Percentiles rank a stretch among this genome's conserved stretches.
Conservation (phyloP, 2,113 vertebrate genomes). For the Lipophrys pholis region DNA sequence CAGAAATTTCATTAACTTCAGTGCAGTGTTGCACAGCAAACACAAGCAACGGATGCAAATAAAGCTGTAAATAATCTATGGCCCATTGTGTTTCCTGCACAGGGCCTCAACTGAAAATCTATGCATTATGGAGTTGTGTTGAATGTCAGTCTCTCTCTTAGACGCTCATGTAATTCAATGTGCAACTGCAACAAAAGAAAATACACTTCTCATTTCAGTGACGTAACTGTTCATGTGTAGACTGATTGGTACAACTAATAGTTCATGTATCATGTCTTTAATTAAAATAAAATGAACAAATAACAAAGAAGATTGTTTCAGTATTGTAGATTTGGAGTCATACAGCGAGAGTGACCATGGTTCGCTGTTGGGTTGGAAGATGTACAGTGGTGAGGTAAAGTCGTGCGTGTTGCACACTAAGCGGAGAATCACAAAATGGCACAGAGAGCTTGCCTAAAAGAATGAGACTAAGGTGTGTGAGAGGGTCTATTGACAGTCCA, state of each 20-base stretch:
- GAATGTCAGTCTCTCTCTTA: conserved; percentile 19
- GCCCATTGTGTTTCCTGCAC: conserved; percentile 16
- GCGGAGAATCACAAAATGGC: conserved; percentile 17
- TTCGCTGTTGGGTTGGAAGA: conserved; percentile 16
- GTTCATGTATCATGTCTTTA: conserved; percentile 13
- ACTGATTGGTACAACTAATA: not conserved
- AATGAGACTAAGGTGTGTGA: not conserved
- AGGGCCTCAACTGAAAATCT: conserved; percentile 7
- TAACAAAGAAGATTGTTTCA: not conserved
- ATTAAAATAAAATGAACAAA: conserved; percentile 3
- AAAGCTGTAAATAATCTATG: conserved; percentile 53
- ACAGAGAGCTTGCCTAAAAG: not conserved
- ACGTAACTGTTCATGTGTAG: conserved; percentile 2
- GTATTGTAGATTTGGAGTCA: conserved; percentile 13
- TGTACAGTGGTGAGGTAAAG: conserved; percentile 40
- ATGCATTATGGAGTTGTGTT: conserved; percentile 47
- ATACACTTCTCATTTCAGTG: conserved; percentile 3
- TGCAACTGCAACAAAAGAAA: conserved; percentile 9
- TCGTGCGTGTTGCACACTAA: conserved; percentile 47
- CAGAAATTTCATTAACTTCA: conserved; percentile 68
- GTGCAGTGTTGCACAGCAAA: conserved; percentile 49
- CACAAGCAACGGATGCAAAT: conserved; percentile 51
- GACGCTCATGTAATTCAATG: not conserved
- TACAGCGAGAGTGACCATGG: conserved; percentile 10
- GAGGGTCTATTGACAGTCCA: not conserved